Base-by-base conservation (phyloP, 2,113 vertebrate genomes). In the Microtus oregoni region DNA sequence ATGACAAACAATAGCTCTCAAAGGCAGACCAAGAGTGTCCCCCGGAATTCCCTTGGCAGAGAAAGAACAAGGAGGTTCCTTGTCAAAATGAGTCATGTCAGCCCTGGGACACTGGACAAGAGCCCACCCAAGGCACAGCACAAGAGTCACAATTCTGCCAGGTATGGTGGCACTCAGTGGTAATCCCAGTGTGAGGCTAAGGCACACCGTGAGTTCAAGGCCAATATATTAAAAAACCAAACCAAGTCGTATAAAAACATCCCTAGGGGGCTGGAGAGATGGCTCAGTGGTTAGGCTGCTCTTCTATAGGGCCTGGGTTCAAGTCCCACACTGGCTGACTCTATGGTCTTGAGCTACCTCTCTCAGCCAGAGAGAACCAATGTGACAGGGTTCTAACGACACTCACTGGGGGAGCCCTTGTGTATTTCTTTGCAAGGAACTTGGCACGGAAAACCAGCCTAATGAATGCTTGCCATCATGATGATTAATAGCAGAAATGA, bases 41-140 rank as follows among this genome's bases (percentile, higher is more conserved):
- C 47, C 4, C 4, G 22, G 55, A 70, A 65, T 77, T 4, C 47
- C 24, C 26, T 10, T 6, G 82, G 72, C 38, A 38, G 44, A 81
- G 78, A 70, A 85, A 50, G 72, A 83, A 47, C 41, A 28, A 30
- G 28, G 24, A 47, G n/a, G 58, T 67, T 94, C 81, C 68, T 83
- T 67, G 70, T 87, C 44, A 52, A 83, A 76, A 86, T 0, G 26
- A 70, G 47, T 67, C 77, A 6, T 0, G 32, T 65, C 89, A 47
- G 77, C 55, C 38, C 41, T 0, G 0, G 32, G 44, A 65, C 28
- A 28, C 15, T 0, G 5, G 73, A 72, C 14, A 32, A 81, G 35
- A 75, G 35, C 47, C n/a, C 44, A 52, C 5, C 61, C 0, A 5
- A 30, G 20, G 30, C 68, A 9, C 47, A 0, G 6, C 44, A 13